Evolutionary conservation across 2,797 vertebrate genomes (phyloP), one percentile per base, ranked within the genome.

Genomic region (Linurgus olivaceus): DNA sequence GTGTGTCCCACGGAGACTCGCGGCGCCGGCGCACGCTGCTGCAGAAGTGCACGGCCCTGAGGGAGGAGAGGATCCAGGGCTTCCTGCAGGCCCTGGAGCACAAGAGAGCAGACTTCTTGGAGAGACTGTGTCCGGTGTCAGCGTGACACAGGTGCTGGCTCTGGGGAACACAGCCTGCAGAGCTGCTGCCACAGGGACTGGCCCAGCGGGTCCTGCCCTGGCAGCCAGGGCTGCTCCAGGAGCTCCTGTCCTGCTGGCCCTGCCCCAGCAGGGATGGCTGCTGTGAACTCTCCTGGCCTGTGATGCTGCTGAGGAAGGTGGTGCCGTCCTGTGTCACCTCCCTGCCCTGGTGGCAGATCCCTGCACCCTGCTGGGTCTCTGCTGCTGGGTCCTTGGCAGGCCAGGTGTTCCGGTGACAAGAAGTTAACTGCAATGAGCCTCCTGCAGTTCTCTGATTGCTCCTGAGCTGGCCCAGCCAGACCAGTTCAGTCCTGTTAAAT

Each of bases 81-180:
- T 99, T 99, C 96, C 96, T 99, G 71, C 89, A 97, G 70, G 98
- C 98, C 15, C 98, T 99, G 90, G 98, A 99, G 96, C 98, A 98
- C 96, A 99, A 99, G 96, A 98, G 98, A 97, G 98, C 97, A 95
- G 97, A 98, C 93, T 97, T 97, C 97, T 95, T 98, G 62, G 97
- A 97, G 76, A 96, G 83, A 57, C 85, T 98, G 93, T 97, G 97
- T 62, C 88, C 81, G 0, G 96, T 96, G 93, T 97, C 98, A 91
- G 97, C 96, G 8, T 98, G 97, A 98, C 68, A 17, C 11, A 29
- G 67, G 63, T 33, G 79, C 71, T 47, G 83, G 78, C 45, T 52
- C 31, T n/a, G 55, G 77, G 85, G 74, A 71, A 37, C 45, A 18
- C 44, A 7, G 4, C 31, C 44, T 40, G 44, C 59, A 23, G 45